Evolutionary conservation across 2,888 invertebrate species (phyloP).

Genomic region (Spisula solida): DNA sequence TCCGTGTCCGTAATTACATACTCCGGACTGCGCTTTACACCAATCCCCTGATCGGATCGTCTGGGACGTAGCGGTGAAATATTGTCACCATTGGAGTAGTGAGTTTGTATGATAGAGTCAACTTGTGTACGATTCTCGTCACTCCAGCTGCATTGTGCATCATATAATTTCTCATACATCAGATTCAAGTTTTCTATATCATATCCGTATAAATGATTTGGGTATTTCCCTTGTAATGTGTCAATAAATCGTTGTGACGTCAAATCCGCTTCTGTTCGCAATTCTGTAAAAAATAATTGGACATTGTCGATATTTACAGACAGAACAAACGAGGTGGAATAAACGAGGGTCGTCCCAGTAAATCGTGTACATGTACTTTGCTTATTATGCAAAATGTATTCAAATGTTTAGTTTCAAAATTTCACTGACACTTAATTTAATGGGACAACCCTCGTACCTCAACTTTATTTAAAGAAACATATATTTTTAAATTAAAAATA

Average conservation of each 20-base stretch:
- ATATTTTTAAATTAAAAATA: too few species aligned
- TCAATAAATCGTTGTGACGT: constrained; percentile 54
- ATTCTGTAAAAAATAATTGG: constrained; percentile 54
- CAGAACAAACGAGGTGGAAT: too few species aligned
- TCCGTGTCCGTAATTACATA: not conserved
- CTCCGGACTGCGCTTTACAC: not conserved
- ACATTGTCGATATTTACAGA: not conserved
- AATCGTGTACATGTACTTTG: too few species aligned
- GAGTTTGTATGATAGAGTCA: not conserved
- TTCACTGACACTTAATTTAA: too few species aligned
- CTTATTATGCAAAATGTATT: too few species aligned
- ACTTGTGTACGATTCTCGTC: not conserved
- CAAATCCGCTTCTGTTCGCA: constrained; percentile 51
- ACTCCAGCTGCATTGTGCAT: constrained; percentile 60
- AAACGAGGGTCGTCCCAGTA: too few species aligned
- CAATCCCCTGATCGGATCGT: not conserved
- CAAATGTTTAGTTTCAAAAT: too few species aligned
- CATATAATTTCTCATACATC: constrained; percentile 53
- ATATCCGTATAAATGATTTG: constrained; percentile 44
- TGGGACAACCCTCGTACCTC: too few species aligned
- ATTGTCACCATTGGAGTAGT: not conserved
- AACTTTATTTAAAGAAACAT: too few species aligned
- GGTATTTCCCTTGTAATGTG: constrained; percentile 57
- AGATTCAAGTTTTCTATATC: constrained; percentile 49
- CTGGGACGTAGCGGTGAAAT: not conserved